Percentiles rank a stretch among this genome's conserved stretches.
Conservation (phyloP, 2,888 invertebrate species). For the Catotricha subobsoleta region DNA sequence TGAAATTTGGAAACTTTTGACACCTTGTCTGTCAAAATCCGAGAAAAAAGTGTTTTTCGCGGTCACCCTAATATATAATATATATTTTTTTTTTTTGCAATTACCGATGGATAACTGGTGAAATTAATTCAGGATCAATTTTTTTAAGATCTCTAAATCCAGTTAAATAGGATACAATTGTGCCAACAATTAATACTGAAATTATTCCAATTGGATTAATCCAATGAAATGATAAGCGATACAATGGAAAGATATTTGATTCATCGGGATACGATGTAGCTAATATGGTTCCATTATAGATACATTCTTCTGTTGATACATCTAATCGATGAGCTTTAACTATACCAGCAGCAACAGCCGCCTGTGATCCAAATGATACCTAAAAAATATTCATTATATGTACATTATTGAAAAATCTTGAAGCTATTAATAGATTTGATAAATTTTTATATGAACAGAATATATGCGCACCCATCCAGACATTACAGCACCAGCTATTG, state of each 20-base stretch:
- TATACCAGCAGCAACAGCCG: slow-evolving; percentile 39
- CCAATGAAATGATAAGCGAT: slow-evolving; percentile 67
- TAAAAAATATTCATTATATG: no score
- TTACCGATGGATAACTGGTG: slow-evolving; percentile 40
- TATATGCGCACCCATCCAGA: slow-evolving; percentile 42
- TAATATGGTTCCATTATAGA: slow-evolving; percentile 10
- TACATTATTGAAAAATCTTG: no score
- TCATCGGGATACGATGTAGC: slow-evolving; percentile 22
- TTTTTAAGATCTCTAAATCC: slow-evolving; percentile 33
- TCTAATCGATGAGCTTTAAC: slow-evolving; percentile 38
- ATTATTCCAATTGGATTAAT: slow-evolving; percentile 54
- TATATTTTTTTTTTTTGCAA: slow-evolving; percentile 9
- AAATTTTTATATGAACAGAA: no score
- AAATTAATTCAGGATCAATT: slow-evolving; percentile 39
- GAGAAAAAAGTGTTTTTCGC: no score
- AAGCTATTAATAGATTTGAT: no score
- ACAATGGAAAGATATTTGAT: slow-evolving; percentile 47
- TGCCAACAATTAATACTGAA: slow-evolving; percentile 48
- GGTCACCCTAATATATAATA: no score
- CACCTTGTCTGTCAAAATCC: no score
- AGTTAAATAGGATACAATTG: slow-evolving; percentile 40
- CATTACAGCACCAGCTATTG: slow-evolving; percentile 39
- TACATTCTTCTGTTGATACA: slow-evolving; percentile 32
- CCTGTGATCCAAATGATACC: slow-evolving; percentile 14
- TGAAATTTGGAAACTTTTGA: no score